A percentile compares a stretch with the other conserved stretches of the same genome.
phyloP scores from a whole-genome alignment of 2,797 vertebrate species.

The Cheirogaleus major region DNA sequence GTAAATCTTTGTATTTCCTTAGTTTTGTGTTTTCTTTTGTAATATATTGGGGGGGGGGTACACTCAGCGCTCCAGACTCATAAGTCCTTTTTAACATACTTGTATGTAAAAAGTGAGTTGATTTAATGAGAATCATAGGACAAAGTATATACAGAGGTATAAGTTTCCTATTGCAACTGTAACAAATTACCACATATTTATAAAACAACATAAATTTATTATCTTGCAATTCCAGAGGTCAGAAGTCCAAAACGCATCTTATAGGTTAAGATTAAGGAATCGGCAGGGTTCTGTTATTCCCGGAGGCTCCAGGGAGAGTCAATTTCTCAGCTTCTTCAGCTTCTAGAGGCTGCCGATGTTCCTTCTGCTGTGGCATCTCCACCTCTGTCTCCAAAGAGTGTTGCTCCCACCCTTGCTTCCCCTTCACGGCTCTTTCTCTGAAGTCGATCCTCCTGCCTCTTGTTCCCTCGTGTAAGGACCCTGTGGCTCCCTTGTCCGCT shows the following conservation, averaged over 20 bases:
- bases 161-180: not conserved
- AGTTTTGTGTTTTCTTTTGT: not conserved
- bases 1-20: not conserved
- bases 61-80: not conserved
- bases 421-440: not conserved
- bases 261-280: accelerated
- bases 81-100: not conserved
- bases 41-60: not conserved
- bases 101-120: not conserved
- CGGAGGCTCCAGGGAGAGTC: not conserved
- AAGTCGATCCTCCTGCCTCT: not conserved
- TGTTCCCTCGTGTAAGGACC: not conserved
- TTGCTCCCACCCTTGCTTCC: not conserved
- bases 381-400: accelerated
- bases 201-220: not conserved
- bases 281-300: not conserved
- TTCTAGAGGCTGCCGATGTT: accelerated
- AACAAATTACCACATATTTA: not conserved
- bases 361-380: accelerated
- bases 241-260: not conserved
- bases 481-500: not conserved
- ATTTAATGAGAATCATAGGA: not conserved
- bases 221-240: not conserved
- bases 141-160: not conserved
- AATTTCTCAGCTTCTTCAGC: accelerated